Base-by-base conservation (phyloP, 2,888 invertebrate species). In the Mythimna ferrago region DNA sequence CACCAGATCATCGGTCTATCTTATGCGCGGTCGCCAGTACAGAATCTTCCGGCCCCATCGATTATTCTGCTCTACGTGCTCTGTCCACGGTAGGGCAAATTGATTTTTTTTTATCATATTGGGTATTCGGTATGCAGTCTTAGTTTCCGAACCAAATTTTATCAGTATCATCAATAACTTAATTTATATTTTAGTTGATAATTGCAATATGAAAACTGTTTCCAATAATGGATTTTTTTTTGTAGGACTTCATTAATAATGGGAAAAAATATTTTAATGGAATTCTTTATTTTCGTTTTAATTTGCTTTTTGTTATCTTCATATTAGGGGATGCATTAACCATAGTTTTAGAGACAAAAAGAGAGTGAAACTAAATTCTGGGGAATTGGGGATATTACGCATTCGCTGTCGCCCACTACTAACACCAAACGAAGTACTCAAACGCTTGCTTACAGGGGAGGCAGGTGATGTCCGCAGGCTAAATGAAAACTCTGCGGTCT, bases 401-500 rank as follows among this genome's bases (percentile, higher is more conserved):
- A 11, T 32, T 51, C 84, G 79, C 84, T 53, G 9, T 41, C 32
- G 70, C 81, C 75, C 70, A 54, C 83, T 14, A 41, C 73, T 87
- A 89, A 66, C 4, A 77, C 87, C 84, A 76, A 32, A 72, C 6
- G 66, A 72, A 85, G 78, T 79, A 64, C 82, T 53, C 26, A 64
- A 44, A 74, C 16, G 85, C 85, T 89, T 91, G 90, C 90, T 91
- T 89, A 90, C 86, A 81, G 74, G 64, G 85, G 82, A 88, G 89
- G 89, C 88, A 92, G 91, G 89, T 90, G 88, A 89, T 84, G 88
- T 90, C 93, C 90, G 88, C 90, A 91, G 91, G 93, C 86, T 89
- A 91, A 93, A 92, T 92, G 92, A 91, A 90, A 91, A 88, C 87
- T 83, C 82, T 92, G 91, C 63, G 89, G 91, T 91, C 87, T 89